phyloP scores from a whole-genome alignment of 2,888 invertebrate species.

The Cephalotes varians region DNA sequence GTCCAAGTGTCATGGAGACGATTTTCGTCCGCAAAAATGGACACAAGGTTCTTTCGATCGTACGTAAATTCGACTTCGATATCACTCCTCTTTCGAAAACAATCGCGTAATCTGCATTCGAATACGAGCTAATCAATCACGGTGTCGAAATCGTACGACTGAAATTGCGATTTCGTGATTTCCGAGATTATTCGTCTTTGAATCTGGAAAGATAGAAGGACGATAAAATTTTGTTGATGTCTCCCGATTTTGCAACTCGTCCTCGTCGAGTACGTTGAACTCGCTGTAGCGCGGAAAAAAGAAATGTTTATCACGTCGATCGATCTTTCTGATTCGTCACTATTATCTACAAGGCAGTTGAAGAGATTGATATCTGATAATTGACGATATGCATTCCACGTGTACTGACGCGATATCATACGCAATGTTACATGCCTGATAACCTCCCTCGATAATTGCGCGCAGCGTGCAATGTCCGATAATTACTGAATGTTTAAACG shows the following conservation, averaged over 20 bases:
- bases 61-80: conserved; percentile 1
- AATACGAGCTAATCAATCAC: not conserved
- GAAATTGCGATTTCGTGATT: not conserved
- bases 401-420: not conserved
- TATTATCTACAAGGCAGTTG: not conserved
- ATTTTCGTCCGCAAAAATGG: conserved; percentile 40
- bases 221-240: not conserved
- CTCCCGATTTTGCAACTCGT: not conserved
- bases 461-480: conserved; percentile 46
- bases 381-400: conserved; percentile 16
- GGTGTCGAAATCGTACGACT: not conserved
- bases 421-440: conserved; percentile 17
- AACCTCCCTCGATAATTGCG: conserved; percentile 15
- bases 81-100: not conserved
- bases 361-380: conserved; percentile 17
- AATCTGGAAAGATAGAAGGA: not conserved
- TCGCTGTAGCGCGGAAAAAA: not conserved
- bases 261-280: conserved; percentile 19
- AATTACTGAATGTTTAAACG: conserved; percentile 8
- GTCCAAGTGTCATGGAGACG: conserved; percentile 42
- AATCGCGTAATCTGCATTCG: not conserved
- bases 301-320: not conserved
- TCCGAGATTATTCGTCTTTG: not conserved
- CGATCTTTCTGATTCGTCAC: not conserved
- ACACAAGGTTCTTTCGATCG: conserved; percentile 44